Base-by-base conservation (phyloP, 2,113 vertebrate species). In the Sinocyclocheilus anophthalmus region DNA sequence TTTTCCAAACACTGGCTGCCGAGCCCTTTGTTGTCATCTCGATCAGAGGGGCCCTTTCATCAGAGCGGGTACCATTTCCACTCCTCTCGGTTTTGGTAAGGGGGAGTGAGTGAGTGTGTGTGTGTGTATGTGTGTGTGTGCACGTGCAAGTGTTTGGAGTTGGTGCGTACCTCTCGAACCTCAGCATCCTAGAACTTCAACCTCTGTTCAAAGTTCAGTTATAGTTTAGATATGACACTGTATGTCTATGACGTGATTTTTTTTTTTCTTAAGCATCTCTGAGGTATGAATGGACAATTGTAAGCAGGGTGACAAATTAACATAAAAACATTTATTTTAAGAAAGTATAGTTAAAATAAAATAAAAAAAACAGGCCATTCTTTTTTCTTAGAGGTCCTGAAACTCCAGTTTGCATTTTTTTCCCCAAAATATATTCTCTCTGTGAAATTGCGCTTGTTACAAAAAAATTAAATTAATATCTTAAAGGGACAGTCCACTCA, bases 1-100 rank as follows among this genome's bases (percentile, higher is more conserved):
- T 93, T 93, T 91, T 94, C 93, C 93, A 92, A 94, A 95, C 92
- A 94, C 90, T 90, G 92, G 92, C 93, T 91, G 86, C 86, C 90
- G 77, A 89, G 88, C 90, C 87, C 94, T 95, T 95, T 95, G 95
- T 95, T 95, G 95, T 95, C 89, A 88, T 89, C 92, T 91, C 91
- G 92, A 95, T 95, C 94, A 95, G 89, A 95, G 93, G 90, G 91
- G 87, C 86, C 85, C 94, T 95, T 95, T 95, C 93, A 95, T 95
- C 94, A 94, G 91, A 91, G 86, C 90, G 91, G 91, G 91, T 92
- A 91, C 91, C 86, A 84, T 88, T 92, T 93, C 91, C 92, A 90
- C 90, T 94, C 88, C 91, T 90, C 92, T 93, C 85, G 88, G 85
- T 88, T 89, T 89, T 87, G 85, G 85, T 89, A 85, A 87, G 83